Conservation (phyloP, 2,888 invertebrate genomes). For the Lepidochrysops patricia region DNA sequence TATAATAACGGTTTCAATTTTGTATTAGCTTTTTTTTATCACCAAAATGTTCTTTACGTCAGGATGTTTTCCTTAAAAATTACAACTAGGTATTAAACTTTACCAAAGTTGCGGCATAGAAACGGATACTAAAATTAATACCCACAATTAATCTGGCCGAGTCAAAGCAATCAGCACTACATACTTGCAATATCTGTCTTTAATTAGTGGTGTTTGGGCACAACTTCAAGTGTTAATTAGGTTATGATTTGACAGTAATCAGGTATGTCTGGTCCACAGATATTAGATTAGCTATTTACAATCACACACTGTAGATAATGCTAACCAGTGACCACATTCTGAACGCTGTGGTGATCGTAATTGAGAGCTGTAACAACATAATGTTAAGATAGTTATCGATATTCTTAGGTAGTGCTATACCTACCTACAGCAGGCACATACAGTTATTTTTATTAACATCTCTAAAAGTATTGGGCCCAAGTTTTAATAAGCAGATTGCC, state of each 20-base stretch:
- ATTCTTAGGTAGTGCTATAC: background rate
- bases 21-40: no score
- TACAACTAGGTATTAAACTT: no score
- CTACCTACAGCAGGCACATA: no score
- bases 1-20: no score
- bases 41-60: no score
- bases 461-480: no score
- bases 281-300: slow-evolving; percentile 23
- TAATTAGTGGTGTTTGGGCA: slow-evolving; percentile 11
- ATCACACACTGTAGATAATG: slow-evolving; percentile 18
- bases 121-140: background rate
- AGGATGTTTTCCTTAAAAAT: no score
- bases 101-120: background rate
- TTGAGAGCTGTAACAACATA: slow-evolving; percentile 22
- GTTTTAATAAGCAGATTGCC: no score
- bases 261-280: slow-evolving; percentile 12
- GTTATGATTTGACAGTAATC: slow-evolving; percentile 3
- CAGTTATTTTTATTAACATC: no score
- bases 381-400: slow-evolving; percentile 4
- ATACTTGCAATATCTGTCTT: background rate
- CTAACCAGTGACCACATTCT: slow-evolving; percentile 23
- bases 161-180: background rate
- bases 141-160: background rate
- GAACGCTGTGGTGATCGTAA: slow-evolving; percentile 20
- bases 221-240: background rate